A percentile compares a stretch with the other conserved stretches of the same genome.
Conservation (phyloP, 2,888 invertebrate species). For the Arctia plantaginis region DNA sequence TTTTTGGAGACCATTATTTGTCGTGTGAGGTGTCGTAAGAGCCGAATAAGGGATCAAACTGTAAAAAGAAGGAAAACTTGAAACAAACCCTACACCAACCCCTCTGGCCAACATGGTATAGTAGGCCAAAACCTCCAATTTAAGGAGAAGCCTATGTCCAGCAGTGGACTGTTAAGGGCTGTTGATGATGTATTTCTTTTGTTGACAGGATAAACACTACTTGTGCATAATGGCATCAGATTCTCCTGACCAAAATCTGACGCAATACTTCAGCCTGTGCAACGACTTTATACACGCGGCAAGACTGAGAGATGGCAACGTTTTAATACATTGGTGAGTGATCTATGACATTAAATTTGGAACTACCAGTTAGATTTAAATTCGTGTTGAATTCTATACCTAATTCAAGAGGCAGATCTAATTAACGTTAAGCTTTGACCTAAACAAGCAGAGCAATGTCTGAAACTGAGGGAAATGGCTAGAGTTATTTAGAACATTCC, state of each 20-base stretch:
- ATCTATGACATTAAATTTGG: not conserved
- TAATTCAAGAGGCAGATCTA: not conserved
- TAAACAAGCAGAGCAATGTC: not conserved
- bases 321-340: constrained; percentile 96
- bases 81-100: no score
- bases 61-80: no score
- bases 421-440: not conserved
- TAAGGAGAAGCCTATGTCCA: no score
- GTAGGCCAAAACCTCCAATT: no score
- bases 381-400: not conserved
- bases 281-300: constrained; percentile 99
- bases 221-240: constrained; percentile 98
- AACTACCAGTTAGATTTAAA: not conserved
- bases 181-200: no score
- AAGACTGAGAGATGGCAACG: constrained; percentile 94
- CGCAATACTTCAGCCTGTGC: constrained; percentile 96
- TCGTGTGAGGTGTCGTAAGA: no score
- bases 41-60: no score
- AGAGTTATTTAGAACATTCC: not conserved
- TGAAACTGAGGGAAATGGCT: not conserved
- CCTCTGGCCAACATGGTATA: no score
- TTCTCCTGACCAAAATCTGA: constrained; percentile 96
- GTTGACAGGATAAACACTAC: constrained; percentile 96
- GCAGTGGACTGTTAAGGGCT: no score
- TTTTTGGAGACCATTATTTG: no score